These are phyloP conservation scores for Ploceus nigricollis DNA, from an alignment of 2,113 vertebrate genomes.

Conservation along the genomic window DNA sequence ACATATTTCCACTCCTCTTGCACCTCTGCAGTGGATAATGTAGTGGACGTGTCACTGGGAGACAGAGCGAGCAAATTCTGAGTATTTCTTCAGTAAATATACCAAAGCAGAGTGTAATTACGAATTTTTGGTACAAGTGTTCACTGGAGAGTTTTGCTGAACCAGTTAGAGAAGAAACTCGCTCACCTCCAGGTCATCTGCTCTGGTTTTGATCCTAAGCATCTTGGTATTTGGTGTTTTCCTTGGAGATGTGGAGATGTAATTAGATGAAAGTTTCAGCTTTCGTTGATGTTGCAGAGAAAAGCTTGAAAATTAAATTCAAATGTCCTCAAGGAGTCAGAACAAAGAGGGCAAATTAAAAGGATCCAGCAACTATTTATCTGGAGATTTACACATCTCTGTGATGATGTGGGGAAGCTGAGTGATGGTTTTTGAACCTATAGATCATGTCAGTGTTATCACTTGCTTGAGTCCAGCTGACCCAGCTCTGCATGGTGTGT, in stretches of 20 bases:
- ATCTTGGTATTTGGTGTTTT: conserved; percentile 8
- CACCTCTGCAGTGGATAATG: neutral
- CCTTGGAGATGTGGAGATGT: conserved; percentile 1
- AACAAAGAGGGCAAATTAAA: conserved; percentile 60
- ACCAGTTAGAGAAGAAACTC: conserved; percentile 40
- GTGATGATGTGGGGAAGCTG: neutral
- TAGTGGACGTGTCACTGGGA: neutral
- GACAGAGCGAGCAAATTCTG: neutral
- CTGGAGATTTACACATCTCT: conserved; percentile 17
- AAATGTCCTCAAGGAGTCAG: conserved; percentile 43
- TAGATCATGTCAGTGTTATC: neutral
- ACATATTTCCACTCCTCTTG: neutral
- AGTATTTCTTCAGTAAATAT: neutral
- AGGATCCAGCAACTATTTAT: conserved; percentile 29
- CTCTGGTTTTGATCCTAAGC: conserved; percentile 37
- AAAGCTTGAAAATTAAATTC: conserved; percentile 53
- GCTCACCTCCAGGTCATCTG: conserved; percentile 14
- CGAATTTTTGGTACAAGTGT: neutral
- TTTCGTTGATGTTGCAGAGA: neutral
- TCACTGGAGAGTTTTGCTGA: conserved; percentile 35
- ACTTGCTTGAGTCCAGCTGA: neutral
- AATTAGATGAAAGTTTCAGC: conserved; percentile 56
- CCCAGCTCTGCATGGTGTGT: neutral
- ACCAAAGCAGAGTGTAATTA: neutral
- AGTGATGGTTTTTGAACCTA: neutral